Conservation (phyloP, 2,888 invertebrate species). For the Actias luna region DNA sequence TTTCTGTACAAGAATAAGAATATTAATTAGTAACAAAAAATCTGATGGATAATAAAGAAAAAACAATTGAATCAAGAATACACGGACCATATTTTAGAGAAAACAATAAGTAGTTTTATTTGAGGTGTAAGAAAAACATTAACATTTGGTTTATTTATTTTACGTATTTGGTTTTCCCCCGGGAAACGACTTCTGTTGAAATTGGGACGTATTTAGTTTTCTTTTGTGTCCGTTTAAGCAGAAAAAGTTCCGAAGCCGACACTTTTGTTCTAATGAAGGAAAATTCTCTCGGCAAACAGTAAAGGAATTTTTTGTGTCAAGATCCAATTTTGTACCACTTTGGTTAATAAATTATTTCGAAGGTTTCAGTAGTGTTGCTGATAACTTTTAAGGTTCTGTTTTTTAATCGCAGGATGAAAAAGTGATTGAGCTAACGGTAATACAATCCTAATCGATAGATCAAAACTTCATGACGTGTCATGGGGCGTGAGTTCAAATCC, state of each 20-base stretch:
- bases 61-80: neutral
- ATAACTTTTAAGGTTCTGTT: neutral
- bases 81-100: neutral
- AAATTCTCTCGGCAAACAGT: slow-evolving; percentile 3
- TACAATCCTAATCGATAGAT: too few relatives aligned
- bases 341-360: neutral
- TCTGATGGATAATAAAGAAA: too few relatives aligned
- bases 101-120: neutral
- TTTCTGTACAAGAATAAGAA: too few relatives aligned
- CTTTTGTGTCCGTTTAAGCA: slow-evolving; percentile 7
- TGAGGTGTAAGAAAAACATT: neutral
- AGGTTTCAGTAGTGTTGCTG: neutral
- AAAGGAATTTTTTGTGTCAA: slow-evolving; percentile 1
- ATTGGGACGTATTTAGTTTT: slow-evolving; percentile 4
- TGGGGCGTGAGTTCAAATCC: too few relatives aligned
- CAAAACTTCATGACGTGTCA: too few relatives aligned
- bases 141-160: neutral
- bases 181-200: slow-evolving; percentile 3
- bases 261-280: slow-evolving; percentile 11
- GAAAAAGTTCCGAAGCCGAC: slow-evolving; percentile 2
- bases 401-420: too few relatives aligned
- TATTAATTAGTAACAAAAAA: too few relatives aligned
- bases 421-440: too few relatives aligned
- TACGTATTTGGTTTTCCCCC: neutral
- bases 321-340: neutral